phyloP scores from a whole-genome alignment of 2,113 vertebrate species.

The Phaetusa simplex region DNA sequence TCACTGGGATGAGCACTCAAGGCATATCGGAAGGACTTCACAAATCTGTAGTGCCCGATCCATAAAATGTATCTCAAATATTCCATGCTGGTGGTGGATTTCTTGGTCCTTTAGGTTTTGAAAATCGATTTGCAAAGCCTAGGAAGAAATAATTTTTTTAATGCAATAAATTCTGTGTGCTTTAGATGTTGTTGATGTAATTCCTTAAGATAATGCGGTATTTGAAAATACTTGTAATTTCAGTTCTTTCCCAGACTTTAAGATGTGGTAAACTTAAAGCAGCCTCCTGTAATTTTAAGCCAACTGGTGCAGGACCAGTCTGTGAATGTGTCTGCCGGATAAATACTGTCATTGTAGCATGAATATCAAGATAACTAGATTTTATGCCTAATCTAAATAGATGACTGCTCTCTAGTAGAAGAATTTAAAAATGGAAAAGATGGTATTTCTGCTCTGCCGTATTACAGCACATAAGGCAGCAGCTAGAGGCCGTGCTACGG shows the following conservation, averaged over 20 bases:
- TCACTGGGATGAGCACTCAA: background rate
- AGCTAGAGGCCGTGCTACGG: background rate
- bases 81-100: slow-evolving; percentile 87
- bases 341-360: background rate
- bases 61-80: slow-evolving; percentile 52
- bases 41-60: background rate
- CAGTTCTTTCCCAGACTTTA: background rate
- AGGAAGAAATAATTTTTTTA: background rate
- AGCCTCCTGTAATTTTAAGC: background rate
- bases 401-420: background rate
- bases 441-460: background rate
- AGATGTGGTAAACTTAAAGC: background rate
- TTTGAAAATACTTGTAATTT: background rate
- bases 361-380: background rate
- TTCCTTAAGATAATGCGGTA: background rate
- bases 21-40: background rate
- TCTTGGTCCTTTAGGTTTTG: slow-evolving; percentile 93
- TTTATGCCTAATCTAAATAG: background rate
- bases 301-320: background rate
- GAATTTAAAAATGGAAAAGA: background rate
- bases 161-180: background rate
- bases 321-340: background rate
- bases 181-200: background rate
- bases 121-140: slow-evolving; percentile 91
- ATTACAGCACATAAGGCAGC: background rate